Conservation (phyloP, 2,113 vertebrate genomes). For the Typhlomys cinereus region DNA sequence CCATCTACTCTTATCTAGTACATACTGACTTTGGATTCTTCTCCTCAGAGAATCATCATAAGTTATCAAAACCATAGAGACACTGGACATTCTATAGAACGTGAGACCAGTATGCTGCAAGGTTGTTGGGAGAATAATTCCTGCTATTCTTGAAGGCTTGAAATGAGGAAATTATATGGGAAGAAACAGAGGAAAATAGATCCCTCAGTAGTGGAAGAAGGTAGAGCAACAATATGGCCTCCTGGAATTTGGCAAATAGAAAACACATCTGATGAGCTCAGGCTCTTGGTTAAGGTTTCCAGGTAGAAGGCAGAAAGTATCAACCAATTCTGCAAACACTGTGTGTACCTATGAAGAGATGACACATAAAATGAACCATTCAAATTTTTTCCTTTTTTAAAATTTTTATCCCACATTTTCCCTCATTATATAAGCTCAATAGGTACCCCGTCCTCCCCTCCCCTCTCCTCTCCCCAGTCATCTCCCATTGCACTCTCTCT, state of each 20-base stretch:
- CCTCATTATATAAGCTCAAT: no score
- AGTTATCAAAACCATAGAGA: not conserved
- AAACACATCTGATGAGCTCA: not conserved
- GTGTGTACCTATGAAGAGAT: not conserved
- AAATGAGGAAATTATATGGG: not conserved
- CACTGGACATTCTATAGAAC: not conserved
- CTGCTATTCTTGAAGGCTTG: not conserved
- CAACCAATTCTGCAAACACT: not conserved
- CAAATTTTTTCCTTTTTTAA: not conserved
- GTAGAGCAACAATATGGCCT: not conserved
- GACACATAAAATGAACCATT: not conserved
- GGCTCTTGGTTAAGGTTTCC: not conserved
- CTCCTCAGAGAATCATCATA: not conserved
- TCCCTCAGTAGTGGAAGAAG: not conserved
- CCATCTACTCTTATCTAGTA: not conserved
- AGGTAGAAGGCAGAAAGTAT: not conserved
- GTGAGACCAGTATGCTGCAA: not conserved
- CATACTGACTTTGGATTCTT: not conserved
- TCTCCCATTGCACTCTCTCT: no score
- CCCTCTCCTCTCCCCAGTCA: no score
- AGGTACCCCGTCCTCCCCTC: no score
- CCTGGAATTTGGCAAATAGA: conserved; percentile 1
- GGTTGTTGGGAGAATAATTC: not conserved
- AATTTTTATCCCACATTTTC: no score
- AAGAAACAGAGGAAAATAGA: not conserved